phyloP scores from a whole-genome alignment of 2,797 vertebrate species.

The Epinephelus coioides region DNA sequence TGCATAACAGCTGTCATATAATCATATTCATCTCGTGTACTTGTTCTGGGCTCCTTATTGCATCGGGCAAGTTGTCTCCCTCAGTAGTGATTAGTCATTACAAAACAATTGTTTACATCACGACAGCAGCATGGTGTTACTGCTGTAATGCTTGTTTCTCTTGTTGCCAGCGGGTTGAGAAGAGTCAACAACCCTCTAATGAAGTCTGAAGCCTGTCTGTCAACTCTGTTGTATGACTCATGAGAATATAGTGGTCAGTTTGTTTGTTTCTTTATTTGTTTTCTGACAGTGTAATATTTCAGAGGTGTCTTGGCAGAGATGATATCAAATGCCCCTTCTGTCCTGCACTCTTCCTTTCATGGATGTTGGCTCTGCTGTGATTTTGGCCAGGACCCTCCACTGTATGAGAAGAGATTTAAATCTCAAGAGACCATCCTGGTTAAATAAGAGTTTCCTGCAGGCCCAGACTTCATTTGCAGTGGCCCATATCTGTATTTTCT shows the following conservation, averaged over 20 bases:
- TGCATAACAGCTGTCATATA: slow-evolving; percentile 73
- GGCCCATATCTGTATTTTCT: neutral
- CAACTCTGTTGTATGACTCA: too few relatives aligned
- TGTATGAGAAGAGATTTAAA: neutral
- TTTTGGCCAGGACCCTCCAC: too few relatives aligned
- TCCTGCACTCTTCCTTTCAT: too few relatives aligned
- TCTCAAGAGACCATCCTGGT: neutral
- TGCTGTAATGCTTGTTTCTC: slow-evolving; percentile 9
- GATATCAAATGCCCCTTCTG: too few relatives aligned
- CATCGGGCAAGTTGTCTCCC: slow-evolving; percentile 36
- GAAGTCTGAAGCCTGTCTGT: neutral
- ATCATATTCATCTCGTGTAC: slow-evolving; percentile 73
- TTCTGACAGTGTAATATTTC: too few relatives aligned
- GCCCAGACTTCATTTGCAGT: neutral
- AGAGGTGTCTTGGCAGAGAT: too few relatives aligned
- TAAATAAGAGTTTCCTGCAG: neutral
- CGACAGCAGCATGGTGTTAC: neutral
- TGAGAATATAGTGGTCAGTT: too few relatives aligned
- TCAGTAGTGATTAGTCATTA: slow-evolving; percentile 52
- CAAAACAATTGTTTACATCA: slow-evolving; percentile 53
- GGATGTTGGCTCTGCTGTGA: too few relatives aligned
- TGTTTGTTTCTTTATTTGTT: too few relatives aligned
- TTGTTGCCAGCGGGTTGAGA: neutral
- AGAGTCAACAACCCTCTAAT: neutral
- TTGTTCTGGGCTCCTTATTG: slow-evolving; percentile 37